phyloP scores from a whole-genome alignment of 1,140 invertebrate genomes.

The Bombus polaris region DNA sequence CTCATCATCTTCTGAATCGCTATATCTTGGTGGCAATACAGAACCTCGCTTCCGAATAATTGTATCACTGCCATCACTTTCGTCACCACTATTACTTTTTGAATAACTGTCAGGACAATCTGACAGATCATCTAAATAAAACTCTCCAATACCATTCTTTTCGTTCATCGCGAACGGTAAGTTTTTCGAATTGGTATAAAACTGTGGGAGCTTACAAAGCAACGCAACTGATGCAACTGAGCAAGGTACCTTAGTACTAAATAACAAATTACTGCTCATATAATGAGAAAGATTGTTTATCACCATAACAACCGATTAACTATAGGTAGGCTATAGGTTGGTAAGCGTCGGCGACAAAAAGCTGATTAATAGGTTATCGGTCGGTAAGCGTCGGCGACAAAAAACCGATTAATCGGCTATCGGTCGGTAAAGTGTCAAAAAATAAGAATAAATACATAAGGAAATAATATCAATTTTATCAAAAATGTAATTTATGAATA shows the following conservation, averaged over 20 bases:
- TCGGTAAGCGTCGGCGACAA: too few species aligned
- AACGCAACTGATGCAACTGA: too few species aligned
- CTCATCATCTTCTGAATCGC: conserved; percentile 32
- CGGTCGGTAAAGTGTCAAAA: neutral
- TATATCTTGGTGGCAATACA: conserved; percentile 32
- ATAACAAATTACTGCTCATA: too few species aligned
- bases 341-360: too few species aligned
- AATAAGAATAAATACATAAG: neutral
- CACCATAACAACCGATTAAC: too few species aligned
- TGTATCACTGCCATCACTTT: conserved; percentile 41
- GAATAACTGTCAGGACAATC: conserved; percentile 16
- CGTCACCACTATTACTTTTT: conserved; percentile 34
- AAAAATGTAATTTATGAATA: neutral
- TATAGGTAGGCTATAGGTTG: too few species aligned
- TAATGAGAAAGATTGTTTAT: too few species aligned
- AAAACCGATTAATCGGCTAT: neutral
- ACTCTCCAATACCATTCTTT: neutral
- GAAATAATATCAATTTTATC: neutral
- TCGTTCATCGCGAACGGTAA: neutral
- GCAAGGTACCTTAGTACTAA: too few species aligned
- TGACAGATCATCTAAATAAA: conserved; percentile 26
- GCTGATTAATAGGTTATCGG: too few species aligned
- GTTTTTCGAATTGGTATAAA: too few species aligned
- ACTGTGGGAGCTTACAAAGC: too few species aligned
- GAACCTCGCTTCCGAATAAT: conserved; percentile 27